Percentiles rank a stretch among this genome's conserved stretches.
phyloP scores from a whole-genome alignment of 2,113 vertebrate genomes.

The Platysteira castanea region DNA sequence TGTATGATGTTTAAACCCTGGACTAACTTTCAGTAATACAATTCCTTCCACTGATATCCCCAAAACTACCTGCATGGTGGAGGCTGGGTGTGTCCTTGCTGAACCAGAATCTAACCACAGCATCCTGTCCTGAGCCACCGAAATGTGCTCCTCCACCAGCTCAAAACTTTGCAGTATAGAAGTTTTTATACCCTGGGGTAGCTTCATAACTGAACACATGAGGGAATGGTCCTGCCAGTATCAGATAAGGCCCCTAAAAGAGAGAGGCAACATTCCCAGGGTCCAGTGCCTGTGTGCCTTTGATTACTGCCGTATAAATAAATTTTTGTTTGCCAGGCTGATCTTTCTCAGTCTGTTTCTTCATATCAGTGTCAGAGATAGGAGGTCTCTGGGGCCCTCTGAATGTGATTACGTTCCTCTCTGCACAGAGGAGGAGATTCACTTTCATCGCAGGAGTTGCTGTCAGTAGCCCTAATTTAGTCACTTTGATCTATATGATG shows the following conservation, averaged over 20 bases:
- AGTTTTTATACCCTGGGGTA: not conserved
- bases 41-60: not conserved
- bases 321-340: not conserved
- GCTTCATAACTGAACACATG: rapidly evolving
- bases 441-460: not conserved
- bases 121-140: not conserved
- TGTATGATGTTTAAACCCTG: not conserved
- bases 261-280: not conserved
- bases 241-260: not conserved
- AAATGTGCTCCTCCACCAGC: not conserved
- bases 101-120: no score
- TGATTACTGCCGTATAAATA: not conserved
- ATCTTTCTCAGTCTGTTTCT: constrained; percentile 10
- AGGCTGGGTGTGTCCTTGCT: not conserved
- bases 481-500: not conserved
- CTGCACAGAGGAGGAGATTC: not conserved
- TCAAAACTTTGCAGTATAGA: not conserved
- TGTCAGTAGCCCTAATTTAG: not conserved
- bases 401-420: not conserved
- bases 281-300: not conserved
- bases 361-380: not conserved
- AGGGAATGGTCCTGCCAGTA: not conserved
- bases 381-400: not conserved
- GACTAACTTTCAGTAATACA: not conserved
- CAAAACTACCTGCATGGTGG: not conserved